Percentiles rank a stretch among this genome's conserved stretches.
phyloP scores from a whole-genome alignment of 2,113 vertebrate species.

The Anseranas semipalmata region DNA sequence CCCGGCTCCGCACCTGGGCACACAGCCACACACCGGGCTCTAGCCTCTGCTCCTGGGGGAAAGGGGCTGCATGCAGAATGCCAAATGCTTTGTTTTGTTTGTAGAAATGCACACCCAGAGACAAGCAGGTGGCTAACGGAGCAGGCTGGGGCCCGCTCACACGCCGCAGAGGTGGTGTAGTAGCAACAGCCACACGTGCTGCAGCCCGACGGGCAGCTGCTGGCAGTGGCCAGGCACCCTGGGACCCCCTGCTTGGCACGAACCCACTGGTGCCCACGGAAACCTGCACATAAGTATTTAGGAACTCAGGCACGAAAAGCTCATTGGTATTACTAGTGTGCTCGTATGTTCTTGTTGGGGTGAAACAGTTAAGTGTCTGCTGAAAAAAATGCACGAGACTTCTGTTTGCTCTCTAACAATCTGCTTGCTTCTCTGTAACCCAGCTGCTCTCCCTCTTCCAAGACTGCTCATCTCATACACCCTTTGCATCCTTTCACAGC shows the following conservation, averaged over 20 bases:
- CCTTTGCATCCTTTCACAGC: background rate
- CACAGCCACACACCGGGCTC: fast-evolving
- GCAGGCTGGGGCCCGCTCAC: background rate
- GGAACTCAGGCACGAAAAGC: fast-evolving
- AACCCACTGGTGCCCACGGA: background rate
- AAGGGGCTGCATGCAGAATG: background rate
- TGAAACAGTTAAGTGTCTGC: background rate
- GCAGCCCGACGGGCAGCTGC: background rate
- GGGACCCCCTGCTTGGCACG: fast-evolving
- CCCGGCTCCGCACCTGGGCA: fast-evolving
- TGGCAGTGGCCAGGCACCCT: background rate
- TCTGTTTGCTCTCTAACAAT: background rate
- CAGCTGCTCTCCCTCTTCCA: background rate
- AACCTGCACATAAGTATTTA: fast-evolving
- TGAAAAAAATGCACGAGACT: background rate
- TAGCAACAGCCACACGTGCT: fast-evolving
- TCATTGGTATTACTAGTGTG: fast-evolving
- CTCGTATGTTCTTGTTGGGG: fast-evolving
- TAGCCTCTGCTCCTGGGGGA: background rate
- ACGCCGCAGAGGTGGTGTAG: background rate
- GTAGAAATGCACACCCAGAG: background rate
- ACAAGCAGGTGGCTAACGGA: fast-evolving
- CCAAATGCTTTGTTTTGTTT: background rate
- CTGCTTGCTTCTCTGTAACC: background rate
- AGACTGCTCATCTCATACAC: too few species aligned